phyloP scores from a whole-genome alignment of 2,113 vertebrate genomes.

The Etia nguti region DNA sequence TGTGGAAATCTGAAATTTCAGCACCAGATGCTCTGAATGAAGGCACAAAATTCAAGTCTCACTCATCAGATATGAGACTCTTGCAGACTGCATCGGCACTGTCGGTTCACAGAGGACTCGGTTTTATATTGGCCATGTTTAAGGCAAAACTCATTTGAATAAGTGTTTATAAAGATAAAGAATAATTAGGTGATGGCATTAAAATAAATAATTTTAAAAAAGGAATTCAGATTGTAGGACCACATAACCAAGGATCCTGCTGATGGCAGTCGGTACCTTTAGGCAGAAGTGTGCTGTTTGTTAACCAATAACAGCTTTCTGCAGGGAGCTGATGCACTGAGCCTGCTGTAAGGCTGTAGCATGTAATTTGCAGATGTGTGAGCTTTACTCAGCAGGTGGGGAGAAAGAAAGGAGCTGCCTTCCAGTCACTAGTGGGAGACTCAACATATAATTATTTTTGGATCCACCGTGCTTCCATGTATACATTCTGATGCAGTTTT shows the following conservation, averaged over 20 bases:
- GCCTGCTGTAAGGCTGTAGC: background rate
- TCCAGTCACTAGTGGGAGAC: background rate
- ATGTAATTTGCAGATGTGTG: slow-evolving; percentile 3
- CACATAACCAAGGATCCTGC: background rate
- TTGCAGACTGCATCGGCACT: background rate
- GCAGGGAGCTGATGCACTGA: background rate
- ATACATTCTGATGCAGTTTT: background rate
- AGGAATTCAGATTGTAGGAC: background rate
- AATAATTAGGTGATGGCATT: background rate
- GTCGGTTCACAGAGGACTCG: background rate
- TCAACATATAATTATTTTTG: background rate
- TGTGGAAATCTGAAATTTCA: background rate
- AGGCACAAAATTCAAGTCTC: background rate
- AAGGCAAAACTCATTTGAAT: background rate
- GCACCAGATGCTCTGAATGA: background rate
- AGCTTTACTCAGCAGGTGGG: slow-evolving; percentile 1
- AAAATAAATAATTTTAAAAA: background rate
- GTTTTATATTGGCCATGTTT: background rate
- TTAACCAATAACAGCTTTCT: background rate
- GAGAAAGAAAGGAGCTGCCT: background rate
- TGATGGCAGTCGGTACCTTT: background rate
- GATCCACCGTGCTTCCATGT: background rate
- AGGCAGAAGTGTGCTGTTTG: background rate
- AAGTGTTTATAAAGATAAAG: background rate
- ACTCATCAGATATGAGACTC: background rate